Percentiles rank a stretch among this genome's conserved stretches.
These are phyloP conservation scores for Anolis sagrei DNA, from an alignment of 2,113 vertebrate species.

Conservation along the genomic window DNA sequence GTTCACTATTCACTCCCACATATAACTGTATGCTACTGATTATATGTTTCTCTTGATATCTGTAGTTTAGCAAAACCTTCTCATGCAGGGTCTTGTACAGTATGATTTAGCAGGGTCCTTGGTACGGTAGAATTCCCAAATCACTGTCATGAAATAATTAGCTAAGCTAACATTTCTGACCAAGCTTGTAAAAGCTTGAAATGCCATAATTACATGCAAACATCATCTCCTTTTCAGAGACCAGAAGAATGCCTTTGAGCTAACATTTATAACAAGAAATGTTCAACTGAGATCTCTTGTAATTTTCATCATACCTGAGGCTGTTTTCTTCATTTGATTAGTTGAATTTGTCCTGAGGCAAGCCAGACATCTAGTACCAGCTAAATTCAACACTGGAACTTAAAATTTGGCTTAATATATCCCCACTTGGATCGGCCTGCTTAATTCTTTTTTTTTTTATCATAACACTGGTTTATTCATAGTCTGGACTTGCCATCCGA, in stretches of 20 bases:
- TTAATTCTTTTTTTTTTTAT: slow-evolving; percentile 90
- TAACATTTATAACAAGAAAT: slow-evolving; percentile 85
- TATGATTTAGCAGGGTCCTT: slow-evolving; percentile 51
- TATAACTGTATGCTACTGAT: background rate
- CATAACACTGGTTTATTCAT: slow-evolving; percentile 78
- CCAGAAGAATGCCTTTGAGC: slow-evolving; percentile 83
- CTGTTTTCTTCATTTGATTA: slow-evolving; percentile 81
- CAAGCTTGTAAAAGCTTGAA: slow-evolving; percentile 77
- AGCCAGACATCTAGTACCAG: slow-evolving; percentile 83
- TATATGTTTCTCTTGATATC: background rate
- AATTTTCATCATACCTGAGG: slow-evolving; percentile 90
- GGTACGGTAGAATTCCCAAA: slow-evolving; percentile 25
- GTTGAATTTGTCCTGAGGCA: slow-evolving; percentile 89
- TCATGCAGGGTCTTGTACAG: background rate
- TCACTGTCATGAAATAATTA: slow-evolving; percentile 65
- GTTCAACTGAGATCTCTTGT: slow-evolving; percentile 80
- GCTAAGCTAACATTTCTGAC: slow-evolving; percentile 70
- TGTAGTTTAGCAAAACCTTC: background rate
- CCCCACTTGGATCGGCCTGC: slow-evolving; percentile 87
- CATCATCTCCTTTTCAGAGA: slow-evolving; percentile 76
- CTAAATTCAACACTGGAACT: slow-evolving; percentile 89
- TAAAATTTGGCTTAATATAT: slow-evolving; percentile 93
- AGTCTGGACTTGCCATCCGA: slow-evolving; percentile 76
- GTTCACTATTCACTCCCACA: background rate
- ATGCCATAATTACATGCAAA: slow-evolving; percentile 85